Percentiles rank a stretch among this genome's conserved stretches.
phyloP scores from a whole-genome alignment of 2,113 vertebrate species.

The Xyliphius kryptos region DNA sequence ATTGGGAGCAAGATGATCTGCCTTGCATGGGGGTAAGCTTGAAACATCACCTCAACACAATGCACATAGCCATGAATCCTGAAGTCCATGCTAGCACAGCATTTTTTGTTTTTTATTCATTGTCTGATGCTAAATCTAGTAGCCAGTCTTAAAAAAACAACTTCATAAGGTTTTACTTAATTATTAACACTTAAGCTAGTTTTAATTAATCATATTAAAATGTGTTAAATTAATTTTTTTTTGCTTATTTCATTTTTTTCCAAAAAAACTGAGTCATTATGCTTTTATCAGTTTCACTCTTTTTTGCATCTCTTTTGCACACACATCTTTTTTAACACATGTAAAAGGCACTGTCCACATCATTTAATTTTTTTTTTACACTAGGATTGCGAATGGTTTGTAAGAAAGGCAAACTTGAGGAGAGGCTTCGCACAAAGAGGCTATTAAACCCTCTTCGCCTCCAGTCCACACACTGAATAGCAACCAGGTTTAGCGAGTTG shows the following conservation, averaged over 20 bases:
- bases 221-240: slow-evolving; percentile 4
- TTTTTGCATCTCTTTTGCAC: no score
- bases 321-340: neutral
- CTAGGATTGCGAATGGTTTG: slow-evolving; percentile 9
- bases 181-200: neutral
- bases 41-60: no score
- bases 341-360: slow-evolving; percentile 11
- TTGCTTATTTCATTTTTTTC: slow-evolving; percentile 9
- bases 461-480: slow-evolving; percentile 14
- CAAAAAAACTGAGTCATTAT: slow-evolving; percentile 4
- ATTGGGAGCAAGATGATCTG: no score
- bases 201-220: slow-evolving; percentile 8
- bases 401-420: slow-evolving; percentile 8
- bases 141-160: no score
- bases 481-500: slow-evolving; percentile 23
- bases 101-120: no score
- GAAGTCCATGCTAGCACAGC: no score
- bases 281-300: neutral
- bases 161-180: neutral
- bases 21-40: no score
- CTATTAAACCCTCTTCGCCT: slow-evolving; percentile 28
- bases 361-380: slow-evolving; percentile 19
- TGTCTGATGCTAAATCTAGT: no score
- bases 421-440: slow-evolving; percentile 24
- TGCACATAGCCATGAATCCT: no score